phyloP scores from a whole-genome alignment of 2,797 vertebrate species.

The Bryconaethiops microstoma region DNA sequence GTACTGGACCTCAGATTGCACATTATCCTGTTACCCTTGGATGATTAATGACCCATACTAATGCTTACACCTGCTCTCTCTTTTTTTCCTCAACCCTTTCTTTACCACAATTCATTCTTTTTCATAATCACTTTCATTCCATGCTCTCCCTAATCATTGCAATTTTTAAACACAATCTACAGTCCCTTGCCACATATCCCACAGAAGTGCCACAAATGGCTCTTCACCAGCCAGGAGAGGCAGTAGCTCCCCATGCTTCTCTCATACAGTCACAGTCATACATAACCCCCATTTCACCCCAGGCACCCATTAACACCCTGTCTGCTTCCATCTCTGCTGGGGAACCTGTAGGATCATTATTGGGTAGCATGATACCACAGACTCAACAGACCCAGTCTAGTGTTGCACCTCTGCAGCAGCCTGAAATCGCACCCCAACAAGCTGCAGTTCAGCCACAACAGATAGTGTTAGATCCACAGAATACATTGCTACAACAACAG shows the following conservation, averaged over 20 bases:
- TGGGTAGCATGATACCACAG: conserved; percentile 66
- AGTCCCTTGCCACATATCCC: conserved; percentile 75
- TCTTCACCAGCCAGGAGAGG: conserved; percentile 47
- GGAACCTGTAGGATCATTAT: conserved; percentile 70
- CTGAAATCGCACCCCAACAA: conserved; percentile 75
- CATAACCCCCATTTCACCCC: conserved; percentile 75
- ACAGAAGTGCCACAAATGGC: conserved; percentile 72
- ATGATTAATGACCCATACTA: conserved; percentile 69
- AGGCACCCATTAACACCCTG: conserved; percentile 72
- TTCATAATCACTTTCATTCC: conserved; percentile 18
- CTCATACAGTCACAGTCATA: conserved; percentile 73
- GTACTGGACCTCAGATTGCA: conserved; percentile 32
- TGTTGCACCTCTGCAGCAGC: conserved; percentile 71
- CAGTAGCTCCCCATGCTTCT: conserved; percentile 66
- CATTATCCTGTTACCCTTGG: conserved; percentile 64
- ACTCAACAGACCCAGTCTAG: conserved; percentile 72
- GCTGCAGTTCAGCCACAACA: conserved; percentile 68
- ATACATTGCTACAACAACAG: conserved; percentile 68
- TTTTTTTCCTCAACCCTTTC: conserved; percentile 57
- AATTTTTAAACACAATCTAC: conserved; percentile 54
- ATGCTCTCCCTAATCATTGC: conserved; percentile 40
- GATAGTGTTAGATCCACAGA: conserved; percentile 69
- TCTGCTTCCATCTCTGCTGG: conserved; percentile 69
- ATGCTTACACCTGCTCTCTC: conserved; percentile 73
- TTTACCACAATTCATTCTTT: conserved; percentile 59